Base-by-base conservation (phyloP, 1,140 invertebrate species). In the Drosophila nigrodunni region DNA sequence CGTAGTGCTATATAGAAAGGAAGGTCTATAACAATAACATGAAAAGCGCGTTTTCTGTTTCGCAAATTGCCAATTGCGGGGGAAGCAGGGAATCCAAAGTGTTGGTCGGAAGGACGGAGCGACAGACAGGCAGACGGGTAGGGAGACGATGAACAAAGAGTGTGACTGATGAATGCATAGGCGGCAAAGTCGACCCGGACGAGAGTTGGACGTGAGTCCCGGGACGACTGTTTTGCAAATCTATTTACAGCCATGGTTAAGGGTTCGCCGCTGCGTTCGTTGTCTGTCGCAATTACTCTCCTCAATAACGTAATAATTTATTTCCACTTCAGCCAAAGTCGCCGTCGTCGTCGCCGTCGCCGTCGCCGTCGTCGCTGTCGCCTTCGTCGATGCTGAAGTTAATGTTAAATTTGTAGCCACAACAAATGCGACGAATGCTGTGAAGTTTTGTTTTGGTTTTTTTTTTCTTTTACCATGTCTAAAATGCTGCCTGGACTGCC, bases 261-360 rank as follows among this genome's bases (percentile, higher is more conserved):
- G 82, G 82, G 52, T 70, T 86, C 62, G 81, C 59, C 74, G 67
- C 66, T 60, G 69, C 70, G 67, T 70, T 78, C 70, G 67, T 70
- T 78, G 67, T 71, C 77, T 80, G 74, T 74, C 66, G 72, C 85
- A 86, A 86, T 86, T 86, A 83, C 82, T 86, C 82, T 86, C 75
- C 75, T 81, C 69, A 87, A 88, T 74, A 88, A 74, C 68, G 66
- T 74, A 77, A 68, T 77, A 88, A 88, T 79, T 82, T 77, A 82
- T 82, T 77, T 87, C 76, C 76, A 80, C 72, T 80, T 77, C 47
- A 80, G 46, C 21, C 72, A 39, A 18, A 50, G 61, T 7, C 50
- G 47, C 39, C 58, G 59, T 35, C 11, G n/a, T 64, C 46, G 4
- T 35, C 11, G n/a, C 70, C 44, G 4, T 7, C 47, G 44, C 47